These are phyloP conservation scores for Agrochola lota DNA, from an alignment of 2,888 invertebrate species.

Conservation along the genomic window DNA sequence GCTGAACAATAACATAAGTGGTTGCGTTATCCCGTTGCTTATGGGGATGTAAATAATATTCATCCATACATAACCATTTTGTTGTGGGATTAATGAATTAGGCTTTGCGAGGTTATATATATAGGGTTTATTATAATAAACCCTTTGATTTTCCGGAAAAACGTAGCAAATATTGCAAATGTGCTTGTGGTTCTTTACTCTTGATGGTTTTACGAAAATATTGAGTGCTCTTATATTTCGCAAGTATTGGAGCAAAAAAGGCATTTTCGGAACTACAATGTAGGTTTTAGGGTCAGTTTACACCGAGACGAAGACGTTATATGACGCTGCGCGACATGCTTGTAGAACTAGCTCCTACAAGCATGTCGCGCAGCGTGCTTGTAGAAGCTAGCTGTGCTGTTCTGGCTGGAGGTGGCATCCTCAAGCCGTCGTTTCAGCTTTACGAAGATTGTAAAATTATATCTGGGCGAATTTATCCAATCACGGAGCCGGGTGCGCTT, in stretches of 20 bases:
- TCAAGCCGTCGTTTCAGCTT: not conserved
- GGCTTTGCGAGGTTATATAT: not conserved
- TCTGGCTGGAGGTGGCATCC: not conserved
- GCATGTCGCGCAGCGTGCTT: no score
- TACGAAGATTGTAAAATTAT: not conserved
- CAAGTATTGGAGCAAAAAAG: slow-evolving; percentile 7
- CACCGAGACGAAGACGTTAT: not conserved
- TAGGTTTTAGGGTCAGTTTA: not conserved
- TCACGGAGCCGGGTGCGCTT: no score
- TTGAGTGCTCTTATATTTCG: not conserved
- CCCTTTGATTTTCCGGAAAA: not conserved
- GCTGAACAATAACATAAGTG: no score
- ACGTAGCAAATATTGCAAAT: not conserved
- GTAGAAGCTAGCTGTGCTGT: no score
- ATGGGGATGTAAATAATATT: not conserved
- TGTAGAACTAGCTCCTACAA: no score
- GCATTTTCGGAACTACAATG: slow-evolving; percentile 8
- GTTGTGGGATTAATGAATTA: not conserved
- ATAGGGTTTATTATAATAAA: no score
- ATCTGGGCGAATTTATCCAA: no score
- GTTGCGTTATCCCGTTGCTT: not conserved
- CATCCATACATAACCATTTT: not conserved
- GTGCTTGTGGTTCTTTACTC: not conserved
- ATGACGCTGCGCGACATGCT: not conserved
- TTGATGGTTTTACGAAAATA: not conserved